Evolutionary conservation across 2,797 vertebrate genomes (phyloP), one percentile per base, ranked within the genome.

Genomic region (Lophius americanus): DNA sequence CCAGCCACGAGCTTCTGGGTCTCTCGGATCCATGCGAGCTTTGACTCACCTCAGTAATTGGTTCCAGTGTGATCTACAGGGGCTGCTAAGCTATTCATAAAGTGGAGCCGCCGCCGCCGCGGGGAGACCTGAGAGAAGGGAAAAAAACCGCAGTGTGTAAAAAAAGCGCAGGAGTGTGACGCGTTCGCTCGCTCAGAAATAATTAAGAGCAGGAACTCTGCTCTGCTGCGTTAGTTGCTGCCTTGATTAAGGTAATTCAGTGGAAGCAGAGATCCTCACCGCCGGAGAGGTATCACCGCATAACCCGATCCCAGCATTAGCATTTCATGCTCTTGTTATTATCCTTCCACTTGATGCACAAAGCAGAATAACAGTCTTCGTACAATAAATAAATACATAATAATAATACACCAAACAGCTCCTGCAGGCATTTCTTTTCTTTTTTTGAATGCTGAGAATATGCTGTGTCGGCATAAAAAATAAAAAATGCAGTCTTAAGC

Each of bases 1-100:
- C 11, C 59, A 63, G 73, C 61, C 58, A 42, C 64, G 57, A 72
- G 60, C 65, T 60, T 43, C 60, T 13, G 54, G 66, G 64, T 67
- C 66, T 72, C 56, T 32, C 75, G 50, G 85, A 83, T 82, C 73
- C 51, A 70, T 51, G 62, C 47, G 2, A 56, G 68, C 67, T 81
- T 44, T 83, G 76, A 87, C 78, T 91, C 77, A 84, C 79, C 79
- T 78, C 80, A 68, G 77, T 86, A 91, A 88, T 88, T 88, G 85
- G 81, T 87, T 89, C 88, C 72, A 66, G 76, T 81, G 76, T 83
- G 81, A 89, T 89, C 76, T 83, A 76, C 84, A 78, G 75, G 62
- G 68, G 70, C 84, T 83, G 76, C 75, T 85, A 79, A 80, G 84
- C 83, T 82, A 87, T 83, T 89, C 89, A 88, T 88, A 85, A 86